phyloP scores from a whole-genome alignment of 2,888 invertebrate genomes.

The Tortrix viridana region DNA sequence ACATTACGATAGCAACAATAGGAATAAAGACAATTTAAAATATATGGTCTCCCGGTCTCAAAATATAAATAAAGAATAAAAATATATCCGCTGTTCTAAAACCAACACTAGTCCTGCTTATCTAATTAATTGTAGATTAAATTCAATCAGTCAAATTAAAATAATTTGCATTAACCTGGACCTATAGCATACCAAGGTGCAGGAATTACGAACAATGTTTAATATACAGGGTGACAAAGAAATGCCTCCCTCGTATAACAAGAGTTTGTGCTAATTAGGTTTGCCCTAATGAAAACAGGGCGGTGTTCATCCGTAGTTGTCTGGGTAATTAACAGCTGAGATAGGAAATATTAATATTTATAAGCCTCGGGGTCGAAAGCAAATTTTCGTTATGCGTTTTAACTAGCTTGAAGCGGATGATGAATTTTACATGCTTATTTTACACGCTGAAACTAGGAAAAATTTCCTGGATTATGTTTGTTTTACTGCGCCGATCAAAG shows the following conservation, averaged over 20 bases:
- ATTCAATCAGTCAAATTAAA: too few species aligned
- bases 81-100: too few species aligned
- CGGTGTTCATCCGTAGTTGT: conserved; percentile 72
- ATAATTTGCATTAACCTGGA: conserved; percentile 22
- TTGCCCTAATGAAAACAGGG: conserved; percentile 74
- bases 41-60: too few species aligned
- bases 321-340: conserved; percentile 77
- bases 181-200: conserved; percentile 20
- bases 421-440: conserved; percentile 69
- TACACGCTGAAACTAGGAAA: conserved; percentile 39
- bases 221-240: conserved; percentile 36
- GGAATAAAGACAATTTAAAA: too few species aligned
- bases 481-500: background rate
- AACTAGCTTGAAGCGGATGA: conserved; percentile 57
- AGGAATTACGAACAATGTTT: conserved; percentile 34
- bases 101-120: background rate
- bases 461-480: background rate
- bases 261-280: conserved; percentile 73
- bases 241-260: conserved; percentile 35
- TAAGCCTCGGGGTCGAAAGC: conserved; percentile 60
- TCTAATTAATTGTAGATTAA: too few species aligned
- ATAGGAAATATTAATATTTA: conserved; percentile 81
- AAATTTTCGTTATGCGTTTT: conserved; percentile 66
- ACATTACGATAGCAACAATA: too few species aligned
- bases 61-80: too few species aligned